Evolutionary conservation across 1,140 invertebrate genomes (phyloP), one percentile per base, ranked within the genome.

Genomic region (Triops longicaudatus): DNA sequence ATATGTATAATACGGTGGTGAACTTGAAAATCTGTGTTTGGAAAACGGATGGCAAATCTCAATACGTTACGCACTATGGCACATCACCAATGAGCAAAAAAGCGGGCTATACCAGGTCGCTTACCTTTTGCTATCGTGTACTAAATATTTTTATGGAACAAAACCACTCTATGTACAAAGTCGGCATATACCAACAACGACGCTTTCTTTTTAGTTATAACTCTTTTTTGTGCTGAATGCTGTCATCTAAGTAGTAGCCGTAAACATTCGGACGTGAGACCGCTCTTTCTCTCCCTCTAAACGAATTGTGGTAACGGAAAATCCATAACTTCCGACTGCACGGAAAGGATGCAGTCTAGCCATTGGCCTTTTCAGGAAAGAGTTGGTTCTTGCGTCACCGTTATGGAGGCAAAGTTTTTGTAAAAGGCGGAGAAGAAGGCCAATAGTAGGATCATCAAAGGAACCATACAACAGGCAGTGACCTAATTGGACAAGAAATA

Each of bases 341-440:
- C 14, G 22, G 14, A n/a, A 17, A 63, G 17, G 50, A 22, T 63
- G 14, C 50, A n/a, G 17, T 63, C 6, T 17, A 63, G 14, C 14
- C 50, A 63, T 63, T 22, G 14, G 50, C 50, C 50, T 63, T 17
- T 63, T 63, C 22, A 63, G 50, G 50, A 63, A 17, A 63, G 50
- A 22, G 50, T 63, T 42, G 78, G 78, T 71, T 79, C 80, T 73
- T 80, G 79, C 14, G 84, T 83, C 28, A 82, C 83, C 43, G 84
- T 85, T 44, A 86, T 77, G 26, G 81, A 79, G 31, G 83, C 82
- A 73, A 85, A 79, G 11, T 79, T 82, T 26, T 84, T 84, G 79
- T 85, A 84, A 37, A 86, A 80, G 72, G 83, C 85, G 80, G 85
- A 80, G 27, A 85, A 77, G 44, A 85, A 80, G 44, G 83, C 83